phyloP scores from a whole-genome alignment of 2,888 invertebrate genomes.

The Orgyia antiqua region DNA sequence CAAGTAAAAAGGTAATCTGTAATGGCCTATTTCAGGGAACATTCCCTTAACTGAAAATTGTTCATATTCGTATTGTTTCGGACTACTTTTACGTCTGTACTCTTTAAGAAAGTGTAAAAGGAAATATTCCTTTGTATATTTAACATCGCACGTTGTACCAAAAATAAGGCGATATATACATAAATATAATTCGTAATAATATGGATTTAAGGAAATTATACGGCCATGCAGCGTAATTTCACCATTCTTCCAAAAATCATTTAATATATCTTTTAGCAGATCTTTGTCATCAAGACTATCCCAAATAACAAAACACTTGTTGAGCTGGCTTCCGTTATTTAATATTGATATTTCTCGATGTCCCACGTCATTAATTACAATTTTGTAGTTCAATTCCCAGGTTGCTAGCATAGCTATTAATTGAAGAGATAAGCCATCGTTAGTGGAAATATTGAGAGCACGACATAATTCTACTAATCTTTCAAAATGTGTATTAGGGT shows the following conservation, averaged over 20 bases:
- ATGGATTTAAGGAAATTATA: conserved; percentile 62
- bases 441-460: conserved; percentile 51
- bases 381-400: conserved; percentile 64
- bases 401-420: conserved; percentile 55
- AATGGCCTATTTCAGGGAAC: conserved; percentile 72
- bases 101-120: conserved; percentile 63
- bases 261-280: conserved; percentile 56
- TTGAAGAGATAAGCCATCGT: conserved; percentile 63
- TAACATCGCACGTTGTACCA: conserved; percentile 38
- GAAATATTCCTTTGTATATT: conserved; percentile 59
- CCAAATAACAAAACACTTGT: conserved; percentile 56
- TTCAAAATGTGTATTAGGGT: conserved; percentile 48
- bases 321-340: conserved; percentile 43
- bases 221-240: conserved; percentile 66
- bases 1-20: conserved; percentile 67
- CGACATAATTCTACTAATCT: conserved; percentile 53
- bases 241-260: conserved; percentile 70
- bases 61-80: conserved; percentile 72
- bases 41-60: conserved; percentile 68
- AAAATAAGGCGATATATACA: conserved; percentile 62
- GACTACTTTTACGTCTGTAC: conserved; percentile 58
- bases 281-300: conserved; percentile 61
- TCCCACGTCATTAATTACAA: conserved; percentile 46
- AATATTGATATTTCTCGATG: conserved; percentile 44
- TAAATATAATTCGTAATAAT: conserved; percentile 67